Evolutionary conservation across 1,140 invertebrate species (phyloP).

Genomic region (Brachionus rotundiformis): DNA sequence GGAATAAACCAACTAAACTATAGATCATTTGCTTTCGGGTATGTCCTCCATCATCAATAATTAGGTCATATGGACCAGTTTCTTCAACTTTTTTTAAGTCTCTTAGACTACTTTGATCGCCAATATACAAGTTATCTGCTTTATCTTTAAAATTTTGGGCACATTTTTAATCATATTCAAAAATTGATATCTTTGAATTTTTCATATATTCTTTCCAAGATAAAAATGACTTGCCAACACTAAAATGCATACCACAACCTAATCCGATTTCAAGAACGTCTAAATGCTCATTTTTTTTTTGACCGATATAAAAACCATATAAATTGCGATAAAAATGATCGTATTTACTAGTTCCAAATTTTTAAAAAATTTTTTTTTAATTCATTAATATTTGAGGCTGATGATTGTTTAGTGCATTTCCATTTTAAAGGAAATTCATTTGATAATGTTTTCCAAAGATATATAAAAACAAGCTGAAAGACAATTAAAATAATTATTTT

Average conservation of each 20-base stretch:
- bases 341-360: neutral
- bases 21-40: neutral
- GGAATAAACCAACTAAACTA: constrained; percentile 1
- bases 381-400: neutral
- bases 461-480: no score
- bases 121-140: neutral
- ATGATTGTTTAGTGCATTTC: no score
- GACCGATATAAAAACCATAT: constrained; percentile 1
- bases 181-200: neutral
- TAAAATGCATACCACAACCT: constrained; percentile 14
- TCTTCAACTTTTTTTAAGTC: neutral
- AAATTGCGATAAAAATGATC: neutral
- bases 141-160: neutral
- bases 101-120: neutral
- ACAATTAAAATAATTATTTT: no score
- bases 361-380: neutral
- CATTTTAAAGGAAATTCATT: no score
- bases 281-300: neutral
- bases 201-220: neutral
- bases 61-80: neutral
- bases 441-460: no score
- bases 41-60: constrained; percentile 37
- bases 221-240: neutral
- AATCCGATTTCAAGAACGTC: constrained; percentile 14
- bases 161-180: constrained; percentile 44